phyloP scores from a whole-genome alignment of 2,888 invertebrate species.

The Alentia gelatinosa region DNA sequence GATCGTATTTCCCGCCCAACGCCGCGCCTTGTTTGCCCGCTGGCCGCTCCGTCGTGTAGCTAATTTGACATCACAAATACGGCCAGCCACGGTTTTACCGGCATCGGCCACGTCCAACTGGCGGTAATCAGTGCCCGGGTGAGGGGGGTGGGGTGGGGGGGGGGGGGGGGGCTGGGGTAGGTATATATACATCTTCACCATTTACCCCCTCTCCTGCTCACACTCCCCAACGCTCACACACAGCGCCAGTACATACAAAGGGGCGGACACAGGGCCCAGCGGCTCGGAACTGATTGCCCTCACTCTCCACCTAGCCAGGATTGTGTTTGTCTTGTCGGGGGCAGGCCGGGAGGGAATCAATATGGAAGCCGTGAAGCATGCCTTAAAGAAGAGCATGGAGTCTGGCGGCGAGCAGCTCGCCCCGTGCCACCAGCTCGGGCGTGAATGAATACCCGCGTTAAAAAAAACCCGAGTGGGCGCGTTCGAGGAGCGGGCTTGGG shows the following conservation, averaged over 20 bases:
- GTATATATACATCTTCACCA: background rate
- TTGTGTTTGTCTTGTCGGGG: background rate
- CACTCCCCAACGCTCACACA: background rate
- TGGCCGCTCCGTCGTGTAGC: background rate
- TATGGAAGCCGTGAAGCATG: background rate
- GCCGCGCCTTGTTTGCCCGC: background rate
- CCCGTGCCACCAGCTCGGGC: background rate
- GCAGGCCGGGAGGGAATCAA: background rate
- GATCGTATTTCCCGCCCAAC: background rate
- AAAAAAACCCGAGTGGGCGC: background rate
- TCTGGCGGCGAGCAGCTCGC: background rate
- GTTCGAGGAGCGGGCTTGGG: background rate
- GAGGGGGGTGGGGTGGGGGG: too few species aligned
- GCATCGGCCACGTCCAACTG: background rate
- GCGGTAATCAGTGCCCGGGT: background rate
- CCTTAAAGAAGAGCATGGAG: background rate
- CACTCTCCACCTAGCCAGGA: background rate
- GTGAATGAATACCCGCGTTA: background rate
- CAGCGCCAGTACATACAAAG: background rate
- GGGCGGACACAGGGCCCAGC: background rate
- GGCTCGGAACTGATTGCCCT: background rate
- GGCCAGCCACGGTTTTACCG: background rate
- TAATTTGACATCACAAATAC: background rate
- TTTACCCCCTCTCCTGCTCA: background rate
- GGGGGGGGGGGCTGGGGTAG: too few species aligned